These are phyloP conservation scores for Gonioctena quinquepunctata DNA, from an alignment of 1,140 invertebrate genomes.

Conservation along the genomic window DNA sequence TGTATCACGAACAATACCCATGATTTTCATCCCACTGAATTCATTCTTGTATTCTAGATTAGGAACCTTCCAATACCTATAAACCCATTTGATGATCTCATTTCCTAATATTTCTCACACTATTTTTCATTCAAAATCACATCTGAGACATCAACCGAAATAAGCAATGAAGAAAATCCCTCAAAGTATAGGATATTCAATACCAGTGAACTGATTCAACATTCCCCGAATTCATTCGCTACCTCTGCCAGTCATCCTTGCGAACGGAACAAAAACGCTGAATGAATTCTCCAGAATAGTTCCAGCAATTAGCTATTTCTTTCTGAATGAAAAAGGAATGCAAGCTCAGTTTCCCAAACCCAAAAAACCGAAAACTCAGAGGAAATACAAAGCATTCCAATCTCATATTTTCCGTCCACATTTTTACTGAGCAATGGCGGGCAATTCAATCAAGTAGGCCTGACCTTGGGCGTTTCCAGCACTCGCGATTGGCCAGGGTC, in stretches of 20 bases:
- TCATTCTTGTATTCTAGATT: too few species aligned
- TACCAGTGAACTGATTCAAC: too few species aligned
- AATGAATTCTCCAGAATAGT: neutral
- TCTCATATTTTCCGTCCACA: slow-evolving; percentile 6
- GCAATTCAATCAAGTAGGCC: slow-evolving; percentile 20
- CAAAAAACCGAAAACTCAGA: neutral
- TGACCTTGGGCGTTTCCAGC: slow-evolving; percentile 33
- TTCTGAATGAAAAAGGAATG: slow-evolving; percentile 3
- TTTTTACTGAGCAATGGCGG: slow-evolving; percentile 40
- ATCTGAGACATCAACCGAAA: too few species aligned
- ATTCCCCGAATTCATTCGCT: too few species aligned
- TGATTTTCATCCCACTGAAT: too few species aligned
- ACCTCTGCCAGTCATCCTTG: neutral
- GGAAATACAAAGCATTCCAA: neutral
- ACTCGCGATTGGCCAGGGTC: slow-evolving; percentile 26
- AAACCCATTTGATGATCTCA: too few species aligned
- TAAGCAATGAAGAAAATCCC: too few species aligned
- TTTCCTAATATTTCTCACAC: too few species aligned
- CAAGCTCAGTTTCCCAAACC: neutral
- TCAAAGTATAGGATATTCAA: too few species aligned
- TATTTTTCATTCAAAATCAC: too few species aligned
- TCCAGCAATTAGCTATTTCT: neutral
- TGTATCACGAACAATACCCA: too few species aligned
- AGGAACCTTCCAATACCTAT: too few species aligned
- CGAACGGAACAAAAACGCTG: neutral